phyloP scores from a whole-genome alignment of 2,113 vertebrate genomes.

The Hippotragus niger region DNA sequence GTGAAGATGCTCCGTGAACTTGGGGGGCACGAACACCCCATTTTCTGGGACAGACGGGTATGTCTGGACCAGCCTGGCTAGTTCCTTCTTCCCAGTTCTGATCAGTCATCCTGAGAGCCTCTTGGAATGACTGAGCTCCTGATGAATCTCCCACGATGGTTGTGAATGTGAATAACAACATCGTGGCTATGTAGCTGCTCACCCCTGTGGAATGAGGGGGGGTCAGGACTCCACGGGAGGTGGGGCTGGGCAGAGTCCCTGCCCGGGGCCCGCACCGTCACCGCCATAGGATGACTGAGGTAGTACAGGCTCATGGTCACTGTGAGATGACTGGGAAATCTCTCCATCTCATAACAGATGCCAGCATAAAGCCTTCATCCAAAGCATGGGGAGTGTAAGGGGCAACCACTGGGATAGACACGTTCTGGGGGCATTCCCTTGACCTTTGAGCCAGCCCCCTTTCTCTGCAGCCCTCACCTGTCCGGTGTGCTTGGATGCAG shows the following conservation, averaged over 20 bases:
- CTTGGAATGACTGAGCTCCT: not conserved
- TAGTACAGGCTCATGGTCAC: not conserved
- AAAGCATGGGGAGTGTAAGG: not conserved
- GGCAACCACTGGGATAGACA: not conserved
- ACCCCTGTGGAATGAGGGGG: not conserved
- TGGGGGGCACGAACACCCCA: accelerated
- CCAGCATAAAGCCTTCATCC: not conserved
- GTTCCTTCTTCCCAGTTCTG: not conserved
- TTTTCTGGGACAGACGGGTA: not conserved
- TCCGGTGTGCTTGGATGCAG: not conserved
- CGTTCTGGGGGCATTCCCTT: not conserved
- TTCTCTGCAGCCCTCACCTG: not conserved
- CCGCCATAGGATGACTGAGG: not conserved
- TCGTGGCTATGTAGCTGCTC: not conserved
- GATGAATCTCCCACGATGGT: not conserved
- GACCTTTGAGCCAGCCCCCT: not conserved
- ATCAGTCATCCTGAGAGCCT: not conserved
- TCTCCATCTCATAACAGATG: not conserved
- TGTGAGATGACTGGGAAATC: not conserved
- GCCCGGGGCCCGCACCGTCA: no score
- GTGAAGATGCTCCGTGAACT: accelerated
- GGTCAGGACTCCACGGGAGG: not conserved
- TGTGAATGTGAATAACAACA: no score
- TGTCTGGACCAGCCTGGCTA: not conserved
- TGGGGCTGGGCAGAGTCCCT: no score